Evolutionary conservation across 2,113 vertebrate genomes (phyloP).

Genomic region (Theristicus caerulescens): DNA sequence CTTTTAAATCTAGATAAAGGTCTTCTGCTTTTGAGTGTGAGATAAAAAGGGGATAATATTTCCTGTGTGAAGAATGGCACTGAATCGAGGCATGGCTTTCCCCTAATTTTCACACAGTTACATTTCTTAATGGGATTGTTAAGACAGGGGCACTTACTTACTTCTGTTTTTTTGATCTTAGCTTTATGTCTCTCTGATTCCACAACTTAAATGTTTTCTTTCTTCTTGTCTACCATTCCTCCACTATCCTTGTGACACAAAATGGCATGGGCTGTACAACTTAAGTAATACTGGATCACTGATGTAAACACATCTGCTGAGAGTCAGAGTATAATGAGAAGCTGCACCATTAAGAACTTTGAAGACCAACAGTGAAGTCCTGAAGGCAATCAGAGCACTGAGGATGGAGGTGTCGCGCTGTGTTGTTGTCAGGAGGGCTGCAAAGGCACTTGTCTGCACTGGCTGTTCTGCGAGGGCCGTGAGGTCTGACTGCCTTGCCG

Average conservation of each 20-base stretch:
- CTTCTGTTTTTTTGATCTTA: background rate
- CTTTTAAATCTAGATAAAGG: background rate
- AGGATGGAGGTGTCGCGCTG: background rate
- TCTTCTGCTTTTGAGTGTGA: background rate
- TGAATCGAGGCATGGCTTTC: background rate
- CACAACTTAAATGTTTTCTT: background rate
- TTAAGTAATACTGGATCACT: background rate
- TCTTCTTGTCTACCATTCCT: background rate
- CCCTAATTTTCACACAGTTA: background rate
- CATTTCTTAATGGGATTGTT: background rate
- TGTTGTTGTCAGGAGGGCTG: background rate
- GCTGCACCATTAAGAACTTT: background rate
- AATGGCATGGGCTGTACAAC: background rate
- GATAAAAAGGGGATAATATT: background rate
- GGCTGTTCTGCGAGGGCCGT: rapidly evolving
- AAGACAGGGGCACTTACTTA: background rate
- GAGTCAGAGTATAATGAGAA: background rate
- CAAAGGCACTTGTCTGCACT: background rate
- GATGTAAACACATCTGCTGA: background rate
- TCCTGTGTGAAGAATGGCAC: background rate
- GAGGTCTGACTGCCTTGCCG: background rate
- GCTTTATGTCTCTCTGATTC: background rate
- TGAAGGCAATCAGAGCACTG: background rate
- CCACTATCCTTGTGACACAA: background rate
- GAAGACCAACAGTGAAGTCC: background rate